Conservation (phyloP, 2,797 vertebrate genomes). For the Scarus forsteni region DNA sequence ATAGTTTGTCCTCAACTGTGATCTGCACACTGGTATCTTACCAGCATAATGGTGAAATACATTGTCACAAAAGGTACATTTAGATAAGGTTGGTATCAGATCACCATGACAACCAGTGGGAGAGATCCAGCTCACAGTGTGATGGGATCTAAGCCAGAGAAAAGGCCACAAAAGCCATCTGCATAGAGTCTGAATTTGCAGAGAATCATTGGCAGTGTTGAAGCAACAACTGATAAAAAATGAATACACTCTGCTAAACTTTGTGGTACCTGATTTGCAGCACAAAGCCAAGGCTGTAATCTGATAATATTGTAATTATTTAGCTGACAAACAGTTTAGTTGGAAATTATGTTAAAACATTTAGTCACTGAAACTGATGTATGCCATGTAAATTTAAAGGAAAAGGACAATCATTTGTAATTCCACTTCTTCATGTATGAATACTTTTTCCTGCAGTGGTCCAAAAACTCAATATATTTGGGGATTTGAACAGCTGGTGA, state of each 20-base stretch:
- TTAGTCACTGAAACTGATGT: too few relatives aligned
- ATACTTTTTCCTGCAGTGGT: too few relatives aligned
- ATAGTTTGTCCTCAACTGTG: conserved; percentile 3
- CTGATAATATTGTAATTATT: neutral
- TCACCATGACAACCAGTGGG: conserved; percentile 19
- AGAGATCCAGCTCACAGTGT: conserved; percentile 7
- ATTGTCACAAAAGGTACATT: conserved; percentile 16
- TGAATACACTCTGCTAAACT: neutral
- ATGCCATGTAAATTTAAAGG: too few relatives aligned
- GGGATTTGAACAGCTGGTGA: neutral
- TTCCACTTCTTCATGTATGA: too few relatives aligned
- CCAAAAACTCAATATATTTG: neutral
- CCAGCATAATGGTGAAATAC: conserved; percentile 21
- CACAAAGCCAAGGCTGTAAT: neutral
- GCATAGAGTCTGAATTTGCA: neutral
- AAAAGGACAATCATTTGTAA: too few relatives aligned
- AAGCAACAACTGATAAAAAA: neutral
- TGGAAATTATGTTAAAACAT: too few relatives aligned
- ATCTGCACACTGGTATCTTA: conserved; percentile 36
- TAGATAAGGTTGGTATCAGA: conserved; percentile 24
- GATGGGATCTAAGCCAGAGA: conserved; percentile 14
- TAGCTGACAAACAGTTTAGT: too few relatives aligned
- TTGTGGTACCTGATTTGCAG: neutral
- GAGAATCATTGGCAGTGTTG: neutral
- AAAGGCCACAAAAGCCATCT: conserved; percentile 10